Conservation (phyloP, 2,888 invertebrate genomes). For the Pelosia muscerda region DNA sequence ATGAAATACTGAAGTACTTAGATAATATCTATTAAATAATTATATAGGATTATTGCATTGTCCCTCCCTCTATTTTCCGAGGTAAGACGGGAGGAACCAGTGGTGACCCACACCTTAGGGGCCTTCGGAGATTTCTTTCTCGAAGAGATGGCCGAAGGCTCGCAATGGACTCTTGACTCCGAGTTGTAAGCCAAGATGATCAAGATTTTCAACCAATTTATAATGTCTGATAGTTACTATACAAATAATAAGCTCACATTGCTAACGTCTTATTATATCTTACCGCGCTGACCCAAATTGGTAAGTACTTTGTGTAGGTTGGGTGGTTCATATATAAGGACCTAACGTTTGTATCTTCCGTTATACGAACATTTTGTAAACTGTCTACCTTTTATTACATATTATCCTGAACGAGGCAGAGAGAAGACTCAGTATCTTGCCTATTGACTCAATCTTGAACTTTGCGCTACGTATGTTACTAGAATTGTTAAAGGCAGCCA, state of each 20-base stretch:
- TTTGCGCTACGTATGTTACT: neutral
- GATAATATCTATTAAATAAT: neutral
- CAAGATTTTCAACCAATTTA: neutral
- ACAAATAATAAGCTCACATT: neutral
- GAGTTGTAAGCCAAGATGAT: too few relatives aligned
- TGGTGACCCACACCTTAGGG: too few relatives aligned
- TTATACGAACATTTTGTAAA: neutral
- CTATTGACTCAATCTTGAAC: neutral
- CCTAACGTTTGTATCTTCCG: conserved; percentile 4
- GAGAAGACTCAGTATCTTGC: neutral
- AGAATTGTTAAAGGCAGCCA: neutral
- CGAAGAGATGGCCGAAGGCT: too few relatives aligned
- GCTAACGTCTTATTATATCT: neutral
- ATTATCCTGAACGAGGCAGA: neutral
- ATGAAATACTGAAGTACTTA: neutral
- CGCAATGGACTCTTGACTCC: too few relatives aligned
- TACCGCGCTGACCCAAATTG: conserved; percentile 1
- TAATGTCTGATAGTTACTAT: neutral
- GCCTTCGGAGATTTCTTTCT: too few relatives aligned
- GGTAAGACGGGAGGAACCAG: too few relatives aligned
- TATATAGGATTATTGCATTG: too few relatives aligned
- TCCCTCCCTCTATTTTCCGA: too few relatives aligned
- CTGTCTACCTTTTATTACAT: conserved; percentile 3
- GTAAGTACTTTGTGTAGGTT: conserved; percentile 2
- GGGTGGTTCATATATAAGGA: neutral